phyloP scores from a whole-genome alignment of 1,140 invertebrate genomes.

The Archivesica marissinica region DNA sequence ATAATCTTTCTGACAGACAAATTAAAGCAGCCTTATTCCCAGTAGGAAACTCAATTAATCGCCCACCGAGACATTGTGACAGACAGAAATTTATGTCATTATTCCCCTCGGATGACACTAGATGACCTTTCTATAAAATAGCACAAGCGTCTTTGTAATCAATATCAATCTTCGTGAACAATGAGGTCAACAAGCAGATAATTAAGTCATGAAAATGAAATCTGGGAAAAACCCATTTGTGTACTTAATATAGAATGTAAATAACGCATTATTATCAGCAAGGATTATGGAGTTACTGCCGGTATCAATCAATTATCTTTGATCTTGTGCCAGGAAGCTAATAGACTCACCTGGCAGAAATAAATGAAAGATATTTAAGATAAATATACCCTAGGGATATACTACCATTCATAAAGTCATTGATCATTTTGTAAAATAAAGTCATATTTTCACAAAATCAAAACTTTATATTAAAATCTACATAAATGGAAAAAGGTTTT shows the following conservation, averaged over 20 bases:
- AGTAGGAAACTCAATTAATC: no score
- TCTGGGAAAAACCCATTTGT: conserved; percentile 58
- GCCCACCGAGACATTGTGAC: no score
- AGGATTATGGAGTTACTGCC: conserved; percentile 20
- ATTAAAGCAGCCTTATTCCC: no score
- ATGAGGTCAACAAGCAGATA: conserved; percentile 58
- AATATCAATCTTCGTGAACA: conserved; percentile 38
- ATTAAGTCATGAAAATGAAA: conserved; percentile 59
- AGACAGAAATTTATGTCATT: background rate
- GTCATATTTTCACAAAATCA: no score
- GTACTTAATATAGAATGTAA: conserved; percentile 63
- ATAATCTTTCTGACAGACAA: no score
- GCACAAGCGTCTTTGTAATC: conserved; percentile 17
- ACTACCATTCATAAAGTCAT: no score
- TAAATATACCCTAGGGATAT: no score
- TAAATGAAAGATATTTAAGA: no score
- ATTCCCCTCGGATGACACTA: conserved; percentile 5
- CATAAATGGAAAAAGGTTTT: no score
- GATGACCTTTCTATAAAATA: conserved; percentile 42
- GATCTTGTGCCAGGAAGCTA: conserved; percentile 15
- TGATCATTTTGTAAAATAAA: no score
- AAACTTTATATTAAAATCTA: no score
- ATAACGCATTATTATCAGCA: conserved; percentile 52
- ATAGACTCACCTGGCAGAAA: conserved; percentile 22
- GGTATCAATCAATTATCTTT: conserved; percentile 42